Percentiles rank a stretch among this genome's conserved stretches.
Evolutionary conservation across 2,888 invertebrate genomes (phyloP).

Genomic region (Latrodectus hesperus): DNA sequence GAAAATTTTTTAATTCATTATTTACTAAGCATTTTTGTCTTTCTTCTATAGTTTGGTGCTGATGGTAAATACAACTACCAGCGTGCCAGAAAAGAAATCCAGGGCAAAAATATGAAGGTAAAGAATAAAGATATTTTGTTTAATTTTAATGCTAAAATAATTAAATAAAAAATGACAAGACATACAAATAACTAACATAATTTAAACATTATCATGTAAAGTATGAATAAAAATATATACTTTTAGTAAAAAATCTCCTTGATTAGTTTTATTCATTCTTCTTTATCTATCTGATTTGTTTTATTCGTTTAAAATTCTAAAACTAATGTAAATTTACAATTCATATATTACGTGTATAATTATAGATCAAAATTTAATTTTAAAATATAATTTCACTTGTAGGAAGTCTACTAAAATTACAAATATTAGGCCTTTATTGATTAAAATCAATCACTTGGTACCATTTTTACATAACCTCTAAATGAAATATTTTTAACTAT

Average conservation of each 20-base stretch:
- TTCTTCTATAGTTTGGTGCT: constrained; percentile 63
- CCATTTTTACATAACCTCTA: neutral
- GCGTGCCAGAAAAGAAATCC: constrained; percentile 70
- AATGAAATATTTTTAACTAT: neutral
- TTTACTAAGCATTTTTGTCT: neutral
- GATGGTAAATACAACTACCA: constrained; percentile 70
- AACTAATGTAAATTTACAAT: neutral
- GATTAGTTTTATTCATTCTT: too few species aligned
- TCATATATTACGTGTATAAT: neutral
- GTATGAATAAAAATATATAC: too few species aligned
- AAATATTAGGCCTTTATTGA: too few species aligned
- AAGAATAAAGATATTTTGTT: neutral
- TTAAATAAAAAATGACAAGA: too few species aligned
- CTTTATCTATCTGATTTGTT: too few species aligned
- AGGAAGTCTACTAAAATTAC: too few species aligned
- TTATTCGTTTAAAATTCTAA: too few species aligned
- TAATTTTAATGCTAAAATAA: too few species aligned
- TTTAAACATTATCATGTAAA: too few species aligned
- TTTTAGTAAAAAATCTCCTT: too few species aligned
- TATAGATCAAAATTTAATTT: neutral
- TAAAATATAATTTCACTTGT: neutral
- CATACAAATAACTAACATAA: too few species aligned
- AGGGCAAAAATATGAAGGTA: constrained; percentile 69
- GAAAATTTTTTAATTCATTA: neutral
- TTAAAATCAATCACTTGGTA: too few species aligned